Base-by-base conservation (phyloP, 2,113 vertebrate species). In the Cairina moschata region DNA sequence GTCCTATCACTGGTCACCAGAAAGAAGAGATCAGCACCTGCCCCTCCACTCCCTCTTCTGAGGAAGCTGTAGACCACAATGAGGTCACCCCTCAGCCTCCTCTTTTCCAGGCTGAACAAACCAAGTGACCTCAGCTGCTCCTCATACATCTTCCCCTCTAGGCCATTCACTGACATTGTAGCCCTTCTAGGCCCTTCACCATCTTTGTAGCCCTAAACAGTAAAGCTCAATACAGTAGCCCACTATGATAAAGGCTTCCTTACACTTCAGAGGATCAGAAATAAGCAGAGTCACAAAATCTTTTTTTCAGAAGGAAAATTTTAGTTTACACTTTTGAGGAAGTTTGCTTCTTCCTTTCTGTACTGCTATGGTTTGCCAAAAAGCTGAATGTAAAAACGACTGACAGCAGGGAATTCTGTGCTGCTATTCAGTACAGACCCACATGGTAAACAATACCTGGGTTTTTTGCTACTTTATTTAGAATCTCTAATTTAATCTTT, bases 251-350 rank as follows among this genome's bases (percentile, higher is more conserved):
- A 89, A 89, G 76, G 4, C 76, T 88, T 88, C 66, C 36, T 96
- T 90, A 58, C 78, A 76, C n/a, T 79, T 52, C 87, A 66, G 77
- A 74, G 95, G 32, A 58, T 95, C 66, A 91, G 79, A 93, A 91
- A 91, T 87, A 75, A 62, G 16, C 89, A 94, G 73, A 93, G 68
- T 93, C 72, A 91, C 20, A 79, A 71, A 29, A 91, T 83, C 40
- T 62, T 48, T 42, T 82, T 91, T 72, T 21, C 63, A 94, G 72
- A 93, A 93, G 21, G 56, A 88, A 93, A 91, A 84, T 79, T 89
- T 29, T 86, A 86, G 86, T 93, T 93, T 73, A 79, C 22, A 25
- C 31, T 72, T 86, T 83, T 93, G 76, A 86, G 77, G 79, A 79
- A 82, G 68, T 88, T 91, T 86, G 22, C 54, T 92, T 78, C 55